Conservation (phyloP, 2,888 invertebrate genomes). For the Autographa gamma region DNA sequence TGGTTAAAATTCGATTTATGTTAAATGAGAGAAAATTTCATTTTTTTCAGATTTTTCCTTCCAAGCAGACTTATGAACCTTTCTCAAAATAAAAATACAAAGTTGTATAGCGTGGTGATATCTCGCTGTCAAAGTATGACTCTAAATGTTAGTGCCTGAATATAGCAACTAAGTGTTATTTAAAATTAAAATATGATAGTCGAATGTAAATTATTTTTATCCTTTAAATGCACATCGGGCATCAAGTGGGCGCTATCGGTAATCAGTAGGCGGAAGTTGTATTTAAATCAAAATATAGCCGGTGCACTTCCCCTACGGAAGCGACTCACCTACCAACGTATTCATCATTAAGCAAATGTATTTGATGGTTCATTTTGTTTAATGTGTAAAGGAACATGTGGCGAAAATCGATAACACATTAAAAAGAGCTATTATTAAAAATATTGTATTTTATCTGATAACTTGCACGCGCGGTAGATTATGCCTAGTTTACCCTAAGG, state of each 20-base stretch:
- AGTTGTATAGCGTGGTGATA: no score
- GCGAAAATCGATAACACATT: constrained; percentile 25
- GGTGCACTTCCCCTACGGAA: constrained; percentile 84
- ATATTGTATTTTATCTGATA: constrained; percentile 1
- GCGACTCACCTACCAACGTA: constrained; percentile 66
- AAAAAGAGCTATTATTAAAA: constrained; percentile 9
- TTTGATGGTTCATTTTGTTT: constrained; percentile 37
- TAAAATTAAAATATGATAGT: constrained; percentile 10
- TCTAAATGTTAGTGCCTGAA: no score
- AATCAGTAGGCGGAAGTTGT: constrained; percentile 73
- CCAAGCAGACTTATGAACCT: not conserved
- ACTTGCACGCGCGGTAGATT: not conserved
- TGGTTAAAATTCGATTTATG: not conserved
- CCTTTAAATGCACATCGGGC: constrained; percentile 32
- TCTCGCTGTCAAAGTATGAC: no score
- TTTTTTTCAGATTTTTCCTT: not conserved
- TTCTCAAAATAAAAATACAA: no score
- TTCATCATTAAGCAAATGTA: constrained; percentile 51
- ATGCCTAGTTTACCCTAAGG: not conserved
- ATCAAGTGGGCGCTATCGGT: constrained; percentile 57
- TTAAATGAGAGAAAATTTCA: not conserved
- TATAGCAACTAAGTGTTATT: not conserved
- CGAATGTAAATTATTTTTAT: constrained; percentile 32
- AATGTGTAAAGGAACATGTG: constrained; percentile 28
- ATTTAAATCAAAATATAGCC: constrained; percentile 84